Conservation (phyloP, 2,113 vertebrate species). For the Corydoras maculifer region DNA sequence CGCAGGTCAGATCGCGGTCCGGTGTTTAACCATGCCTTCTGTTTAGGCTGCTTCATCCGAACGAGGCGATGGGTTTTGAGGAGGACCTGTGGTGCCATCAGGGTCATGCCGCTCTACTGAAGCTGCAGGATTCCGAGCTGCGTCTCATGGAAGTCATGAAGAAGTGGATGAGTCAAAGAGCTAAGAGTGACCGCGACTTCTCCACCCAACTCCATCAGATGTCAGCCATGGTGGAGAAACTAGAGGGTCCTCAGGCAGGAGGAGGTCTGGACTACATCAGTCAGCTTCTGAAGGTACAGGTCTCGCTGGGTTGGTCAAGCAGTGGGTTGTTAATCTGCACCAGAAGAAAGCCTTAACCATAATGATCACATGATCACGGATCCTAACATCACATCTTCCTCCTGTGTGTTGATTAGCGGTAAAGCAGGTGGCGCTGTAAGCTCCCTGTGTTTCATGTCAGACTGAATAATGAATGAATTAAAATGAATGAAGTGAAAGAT, state of each 20-base stretch:
- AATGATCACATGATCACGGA: too few relatives aligned
- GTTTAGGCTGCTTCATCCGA: neutral
- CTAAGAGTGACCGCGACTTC: constrained; percentile 88
- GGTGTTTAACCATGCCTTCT: neutral
- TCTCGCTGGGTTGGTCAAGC: too few relatives aligned
- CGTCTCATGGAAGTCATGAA: constrained; percentile 90
- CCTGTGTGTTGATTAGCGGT: too few relatives aligned
- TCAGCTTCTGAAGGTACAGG: constrained; percentile 74
- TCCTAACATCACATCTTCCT: too few relatives aligned
- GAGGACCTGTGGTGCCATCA: constrained; percentile 78
- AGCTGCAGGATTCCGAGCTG: constrained; percentile 85
- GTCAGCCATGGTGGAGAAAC: constrained; percentile 70
- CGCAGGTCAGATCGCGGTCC: too few relatives aligned
- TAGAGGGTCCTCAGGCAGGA: constrained; percentile 66
- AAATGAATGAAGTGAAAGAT: too few relatives aligned
- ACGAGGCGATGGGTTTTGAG: constrained; percentile 76
- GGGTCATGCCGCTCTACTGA: constrained; percentile 76
- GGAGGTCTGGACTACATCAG: constrained; percentile 59
- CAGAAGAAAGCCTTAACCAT: too few relatives aligned
- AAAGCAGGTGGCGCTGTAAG: too few relatives aligned
- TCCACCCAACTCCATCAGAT: constrained; percentile 84
- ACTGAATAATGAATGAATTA: too few relatives aligned
- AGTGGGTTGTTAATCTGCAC: too few relatives aligned
- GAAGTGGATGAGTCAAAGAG: constrained; percentile 90
- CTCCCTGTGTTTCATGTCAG: too few relatives aligned